Evolutionary conservation across 2,888 invertebrate genomes (phyloP).

Genomic region (Hydroisotoma schaefferi): DNA sequence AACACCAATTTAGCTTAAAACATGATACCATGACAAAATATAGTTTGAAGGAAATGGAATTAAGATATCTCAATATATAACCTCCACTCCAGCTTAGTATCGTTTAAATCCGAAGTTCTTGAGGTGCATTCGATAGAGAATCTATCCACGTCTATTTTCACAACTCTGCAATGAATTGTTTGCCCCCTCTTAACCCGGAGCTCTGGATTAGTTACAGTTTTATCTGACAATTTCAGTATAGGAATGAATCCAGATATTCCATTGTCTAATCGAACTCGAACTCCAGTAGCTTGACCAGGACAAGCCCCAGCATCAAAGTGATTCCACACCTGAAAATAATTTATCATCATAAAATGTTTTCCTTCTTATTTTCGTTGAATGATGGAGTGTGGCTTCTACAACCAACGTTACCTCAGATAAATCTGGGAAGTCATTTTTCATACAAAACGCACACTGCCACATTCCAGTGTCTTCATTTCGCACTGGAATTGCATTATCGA

Average conservation of each 20-base stretch:
- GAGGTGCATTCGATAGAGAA: slow-evolving; percentile 92
- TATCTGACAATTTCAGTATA: slow-evolving; percentile 85
- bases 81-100: slow-evolving; percentile 88
- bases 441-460: slow-evolving; percentile 97
- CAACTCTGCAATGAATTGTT: slow-evolving; percentile 80
- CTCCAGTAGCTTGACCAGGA: slow-evolving; percentile 92
- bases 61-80: slow-evolving; percentile 51
- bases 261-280: slow-evolving; percentile 85
- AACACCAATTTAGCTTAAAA: not conserved
- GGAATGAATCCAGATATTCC: slow-evolving; percentile 89
- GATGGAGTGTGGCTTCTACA: not conserved
- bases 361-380: not conserved
- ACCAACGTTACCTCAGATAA: slow-evolving; percentile 67
- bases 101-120: slow-evolving; percentile 84
- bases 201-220: slow-evolving; percentile 86
- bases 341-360: not conserved
- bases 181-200: slow-evolving; percentile 82
- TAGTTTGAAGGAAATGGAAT: no score
- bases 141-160: slow-evolving; percentile 92
- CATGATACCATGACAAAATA: no score
- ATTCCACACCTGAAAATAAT: slow-evolving; percentile 83
- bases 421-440: slow-evolving; percentile 92
- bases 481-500: slow-evolving; percentile 93
- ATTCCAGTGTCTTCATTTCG: slow-evolving; percentile 89
- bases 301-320: slow-evolving; percentile 95